phyloP scores from a whole-genome alignment of 30 jellyfish, hydroid and myxozoan genomes.

The Hydractinia echinata region DNA sequence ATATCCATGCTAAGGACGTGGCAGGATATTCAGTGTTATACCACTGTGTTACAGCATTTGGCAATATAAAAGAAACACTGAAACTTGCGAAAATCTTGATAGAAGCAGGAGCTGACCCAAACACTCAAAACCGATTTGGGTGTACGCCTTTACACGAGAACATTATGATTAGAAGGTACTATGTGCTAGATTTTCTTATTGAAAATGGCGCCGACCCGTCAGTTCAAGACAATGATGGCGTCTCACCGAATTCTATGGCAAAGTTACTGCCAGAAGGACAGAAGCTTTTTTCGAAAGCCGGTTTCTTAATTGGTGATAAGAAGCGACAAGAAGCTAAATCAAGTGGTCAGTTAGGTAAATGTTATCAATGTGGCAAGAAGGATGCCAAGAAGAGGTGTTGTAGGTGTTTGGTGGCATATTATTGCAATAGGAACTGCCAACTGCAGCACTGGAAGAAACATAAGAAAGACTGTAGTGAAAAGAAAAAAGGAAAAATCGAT shows the following conservation, averaged over 20 bases:
- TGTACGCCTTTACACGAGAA: slow-evolving; percentile 2
- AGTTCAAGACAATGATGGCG: slow-evolving; percentile 17
- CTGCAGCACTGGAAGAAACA: slow-evolving; percentile 13
- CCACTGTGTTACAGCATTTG: background rate
- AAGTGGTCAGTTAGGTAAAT: slow-evolving; percentile 2
- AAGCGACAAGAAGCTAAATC: slow-evolving; percentile 11
- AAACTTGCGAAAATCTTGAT: slow-evolving; percentile 7
- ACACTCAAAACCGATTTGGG: slow-evolving; percentile 16
- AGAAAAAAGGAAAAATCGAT: slow-evolving; percentile 7
- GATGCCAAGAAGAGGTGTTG: slow-evolving; percentile 14
- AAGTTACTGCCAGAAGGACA: background rate
- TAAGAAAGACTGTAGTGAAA: slow-evolving; percentile 16
- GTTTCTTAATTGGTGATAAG: background rate
- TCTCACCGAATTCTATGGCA: background rate
- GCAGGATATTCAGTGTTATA: slow-evolving; percentile 2
- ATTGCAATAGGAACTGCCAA: slow-evolving; percentile 17
- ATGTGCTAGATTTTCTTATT: slow-evolving; percentile 1
- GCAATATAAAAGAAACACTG: slow-evolving; percentile 7
- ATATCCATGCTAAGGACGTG: slow-evolving; percentile 21
- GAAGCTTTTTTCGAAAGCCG: slow-evolving; percentile 9
- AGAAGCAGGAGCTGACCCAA: slow-evolving; percentile 13
- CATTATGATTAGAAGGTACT: background rate
- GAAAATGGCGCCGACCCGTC: slow-evolving; percentile 26
- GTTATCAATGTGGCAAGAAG: background rate
- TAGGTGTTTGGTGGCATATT: background rate